Conservation (phyloP, 2,113 vertebrate genomes). For the Thomomys bottae region DNA sequence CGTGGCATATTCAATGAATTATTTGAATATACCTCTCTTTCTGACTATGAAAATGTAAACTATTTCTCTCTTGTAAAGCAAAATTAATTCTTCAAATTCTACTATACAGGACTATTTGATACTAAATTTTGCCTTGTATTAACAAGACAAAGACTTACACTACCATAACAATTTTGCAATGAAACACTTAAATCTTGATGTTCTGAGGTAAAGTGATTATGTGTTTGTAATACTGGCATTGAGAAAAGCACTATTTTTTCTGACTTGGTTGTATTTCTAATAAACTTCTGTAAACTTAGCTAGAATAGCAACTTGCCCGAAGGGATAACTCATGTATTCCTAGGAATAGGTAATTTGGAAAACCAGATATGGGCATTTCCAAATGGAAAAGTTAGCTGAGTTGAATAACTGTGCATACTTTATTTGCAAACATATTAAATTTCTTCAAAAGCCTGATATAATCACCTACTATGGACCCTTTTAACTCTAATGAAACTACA, state of each 20-base stretch:
- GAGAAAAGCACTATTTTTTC: conserved; percentile 61
- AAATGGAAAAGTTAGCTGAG: conserved; percentile 60
- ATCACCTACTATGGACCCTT: background rate
- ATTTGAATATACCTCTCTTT: background rate
- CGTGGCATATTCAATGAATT: background rate
- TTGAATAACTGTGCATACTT: conserved; percentile 34
- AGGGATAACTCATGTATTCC: background rate
- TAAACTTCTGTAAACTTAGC: conserved; percentile 74
- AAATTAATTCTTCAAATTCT: background rate
- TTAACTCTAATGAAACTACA: conserved; percentile 5
- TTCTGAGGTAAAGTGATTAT: conserved; percentile 34
- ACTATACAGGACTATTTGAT: conserved; percentile 19
- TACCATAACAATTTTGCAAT: conserved; percentile 46
- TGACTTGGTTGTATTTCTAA: conserved; percentile 74
- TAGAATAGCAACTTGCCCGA: conserved; percentile 30
- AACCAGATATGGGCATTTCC: conserved; percentile 47
- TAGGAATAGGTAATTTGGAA: conserved; percentile 65
- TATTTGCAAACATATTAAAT: conserved; percentile 17
- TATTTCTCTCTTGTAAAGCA: background rate
- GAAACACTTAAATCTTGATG: conserved; percentile 60
- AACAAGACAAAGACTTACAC: conserved; percentile 59
- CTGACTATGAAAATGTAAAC: background rate
- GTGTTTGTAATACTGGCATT: conserved; percentile 66
- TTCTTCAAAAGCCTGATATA: conserved; percentile 53
- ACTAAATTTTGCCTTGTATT: conserved; percentile 53